A percentile compares a stretch with the other conserved stretches of the same genome.
Conservation (phyloP, 2,888 invertebrate species). For the Lepeophtheirus nordmannii region DNA sequence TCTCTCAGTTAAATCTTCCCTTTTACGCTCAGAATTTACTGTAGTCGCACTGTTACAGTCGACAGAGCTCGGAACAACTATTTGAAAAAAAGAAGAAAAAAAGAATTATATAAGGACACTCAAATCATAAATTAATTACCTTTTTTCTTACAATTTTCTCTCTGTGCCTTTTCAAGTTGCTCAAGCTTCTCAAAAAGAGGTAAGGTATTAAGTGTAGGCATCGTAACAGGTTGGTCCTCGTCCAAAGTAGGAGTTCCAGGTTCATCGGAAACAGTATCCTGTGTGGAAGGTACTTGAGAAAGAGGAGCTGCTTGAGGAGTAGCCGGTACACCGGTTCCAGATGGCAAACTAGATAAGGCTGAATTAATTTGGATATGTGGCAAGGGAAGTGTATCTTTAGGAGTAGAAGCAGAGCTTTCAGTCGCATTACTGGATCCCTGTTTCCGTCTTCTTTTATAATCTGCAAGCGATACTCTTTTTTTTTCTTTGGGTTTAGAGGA, state of each 20-base stretch:
- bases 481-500: conserved; percentile 15
- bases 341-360: no score
- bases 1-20: conserved; percentile 71
- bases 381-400: background rate
- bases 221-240: conserved; percentile 7
- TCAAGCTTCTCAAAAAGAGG: conserved; percentile 28
- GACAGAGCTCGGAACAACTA: no score
- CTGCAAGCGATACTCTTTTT: conserved; percentile 21
- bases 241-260: conserved; percentile 23
- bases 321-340: no score
- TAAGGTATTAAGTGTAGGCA: conserved; percentile 28
- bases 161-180: conserved; percentile 17
- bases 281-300: background rate
- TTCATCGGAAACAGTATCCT: background rate
- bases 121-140: conserved; percentile 1
- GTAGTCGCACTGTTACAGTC: background rate
- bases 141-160: conserved; percentile 20
- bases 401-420: no score
- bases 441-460: conserved; percentile 15
- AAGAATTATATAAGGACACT: conserved; percentile 4
- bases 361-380: no score
- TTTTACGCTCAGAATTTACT: conserved; percentile 50
- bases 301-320: background rate
- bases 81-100: background rate
- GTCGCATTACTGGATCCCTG: background rate